Evolutionary conservation across 2,888 invertebrate species (phyloP), one percentile per base, ranked within the genome.

Genomic region (Neoitamus cyanurus): DNA sequence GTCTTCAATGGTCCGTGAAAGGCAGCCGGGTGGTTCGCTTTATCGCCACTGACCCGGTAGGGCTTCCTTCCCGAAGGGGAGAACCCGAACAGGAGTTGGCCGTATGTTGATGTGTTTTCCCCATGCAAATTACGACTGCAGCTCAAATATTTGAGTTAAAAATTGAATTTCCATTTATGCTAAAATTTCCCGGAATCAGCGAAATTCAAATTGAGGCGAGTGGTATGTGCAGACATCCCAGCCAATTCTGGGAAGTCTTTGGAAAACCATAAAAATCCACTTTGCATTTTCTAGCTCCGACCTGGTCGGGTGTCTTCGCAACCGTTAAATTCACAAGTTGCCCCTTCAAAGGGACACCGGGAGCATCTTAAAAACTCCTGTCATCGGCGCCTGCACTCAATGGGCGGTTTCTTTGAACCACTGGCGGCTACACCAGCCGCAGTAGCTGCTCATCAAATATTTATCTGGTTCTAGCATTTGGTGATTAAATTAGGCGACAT

Each of bases 141-240:
- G 20, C 68, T 58, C 68, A 80, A 80, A 80, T 80, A 80, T 80
- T 80, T 80, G 80, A 48, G 80, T 68, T 58, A 80, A 80, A 80
- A 80, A 80, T 58, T 80, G 80, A 80, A 80, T 80, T 80, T 80
- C 68, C 80, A 80, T 80, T 80, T 80, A 80, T 80, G 80, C 80
- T 58, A 80, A 80, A 80, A 80, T 80, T 80, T 80, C 34, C n/a
- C 42, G 28, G 68, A 80, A 34, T 80, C 80, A 80, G 80, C 80
- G 58, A 31, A 80, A 80, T 80, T 80, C 42, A 42, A 42, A 77
- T 70, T 30, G 34, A 70, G 25, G 30, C 77, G 15, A 77, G 7
- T 37, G 9, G 9, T 58, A 46, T 13, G 28, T 68, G 80, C 58
- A 80, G 34, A 34, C 80, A 36, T 11, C 25, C 25, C 20, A 46